These are phyloP conservation scores for Sitta europaea DNA, from an alignment of 2,113 vertebrate genomes.

Conservation along the genomic window DNA sequence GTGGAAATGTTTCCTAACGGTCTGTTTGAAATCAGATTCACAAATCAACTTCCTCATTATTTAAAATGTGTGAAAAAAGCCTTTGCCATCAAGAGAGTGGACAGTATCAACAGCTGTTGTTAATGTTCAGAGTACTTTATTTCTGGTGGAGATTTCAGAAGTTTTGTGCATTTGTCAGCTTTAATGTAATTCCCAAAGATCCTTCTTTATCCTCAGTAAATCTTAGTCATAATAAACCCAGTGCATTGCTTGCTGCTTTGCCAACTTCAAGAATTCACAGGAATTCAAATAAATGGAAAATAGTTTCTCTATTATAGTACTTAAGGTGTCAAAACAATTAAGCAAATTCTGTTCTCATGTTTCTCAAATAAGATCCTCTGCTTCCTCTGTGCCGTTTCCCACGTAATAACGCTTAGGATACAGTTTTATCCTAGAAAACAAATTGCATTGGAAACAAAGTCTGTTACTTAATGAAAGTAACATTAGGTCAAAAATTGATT, in stretches of 20 bases:
- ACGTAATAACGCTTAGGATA: not conserved
- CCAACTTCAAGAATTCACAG: not conserved
- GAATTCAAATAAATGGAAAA: slow-evolving; percentile 36
- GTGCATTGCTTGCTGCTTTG: not conserved
- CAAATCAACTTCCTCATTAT: not conserved
- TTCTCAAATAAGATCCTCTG: slow-evolving; percentile 27
- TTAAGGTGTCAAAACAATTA: slow-evolving; percentile 64
- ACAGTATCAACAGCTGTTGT: not conserved
- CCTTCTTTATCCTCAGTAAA: slow-evolving; percentile 21
- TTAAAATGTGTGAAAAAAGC: not conserved
- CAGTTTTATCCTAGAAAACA: slow-evolving; percentile 31
- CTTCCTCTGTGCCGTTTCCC: slow-evolving; percentile 24
- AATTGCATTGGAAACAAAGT: slow-evolving; percentile 46
- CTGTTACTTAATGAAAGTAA: slow-evolving; percentile 53
- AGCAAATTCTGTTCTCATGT: slow-evolving; percentile 43
- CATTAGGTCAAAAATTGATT: slow-evolving; percentile 64
- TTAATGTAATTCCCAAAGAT: slow-evolving; percentile 28
- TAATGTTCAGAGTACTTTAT: not conserved
- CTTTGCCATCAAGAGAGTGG: not conserved
- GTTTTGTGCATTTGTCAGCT: slow-evolving; percentile 18
- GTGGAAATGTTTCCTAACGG: slow-evolving; percentile 46
- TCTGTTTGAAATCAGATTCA: not conserved
- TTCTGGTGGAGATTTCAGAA: slow-evolving; percentile 9
- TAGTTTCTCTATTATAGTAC: slow-evolving; percentile 29
- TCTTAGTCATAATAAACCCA: slow-evolving; percentile 36